Conservation (phyloP, 2,888 invertebrate species). For the Philereme transversata region DNA sequence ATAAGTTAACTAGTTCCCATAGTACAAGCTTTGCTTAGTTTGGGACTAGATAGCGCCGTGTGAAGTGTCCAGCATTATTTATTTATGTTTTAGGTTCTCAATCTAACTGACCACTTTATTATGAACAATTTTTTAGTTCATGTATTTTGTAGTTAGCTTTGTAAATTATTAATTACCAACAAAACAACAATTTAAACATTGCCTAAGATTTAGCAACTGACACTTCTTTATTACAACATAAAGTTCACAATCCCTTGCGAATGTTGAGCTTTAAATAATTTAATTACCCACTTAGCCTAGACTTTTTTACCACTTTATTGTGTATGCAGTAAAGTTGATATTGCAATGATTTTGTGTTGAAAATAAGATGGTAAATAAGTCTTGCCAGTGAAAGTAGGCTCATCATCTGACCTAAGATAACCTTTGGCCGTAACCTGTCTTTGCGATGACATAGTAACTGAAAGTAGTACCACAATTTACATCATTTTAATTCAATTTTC, state of each 20-base stretch:
- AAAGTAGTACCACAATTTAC: too few species aligned
- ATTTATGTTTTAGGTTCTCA: too few species aligned
- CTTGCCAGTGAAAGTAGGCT: constrained; percentile 73
- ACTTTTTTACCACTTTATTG: constrained; percentile 15
- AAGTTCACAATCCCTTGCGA: constrained; percentile 41
- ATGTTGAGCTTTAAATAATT: constrained; percentile 41
- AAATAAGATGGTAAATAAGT: constrained; percentile 37
- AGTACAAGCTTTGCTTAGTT: too few species aligned
- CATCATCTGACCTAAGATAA: constrained; percentile 73
- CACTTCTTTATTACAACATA: constrained; percentile 39
- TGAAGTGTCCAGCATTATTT: too few species aligned
- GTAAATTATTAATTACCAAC: constrained; percentile 23
- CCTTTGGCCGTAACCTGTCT: constrained; percentile 74
- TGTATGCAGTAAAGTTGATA: constrained; percentile 11
- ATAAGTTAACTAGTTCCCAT: too few species aligned
- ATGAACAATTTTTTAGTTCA: background rate
- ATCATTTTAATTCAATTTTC: too few species aligned
- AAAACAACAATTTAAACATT: constrained; percentile 33
- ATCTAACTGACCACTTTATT: too few species aligned
- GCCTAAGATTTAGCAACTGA: constrained; percentile 25
- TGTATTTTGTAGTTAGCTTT: background rate
- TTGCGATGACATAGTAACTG: constrained; percentile 27
- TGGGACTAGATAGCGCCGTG: too few species aligned
- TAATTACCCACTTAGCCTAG: constrained; percentile 34
- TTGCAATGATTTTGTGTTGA: constrained; percentile 20